Percentiles rank a stretch among this genome's conserved stretches.
Conservation (phyloP, 92 coral and sea anemone genomes). For the Phenganax subtilis region DNA sequence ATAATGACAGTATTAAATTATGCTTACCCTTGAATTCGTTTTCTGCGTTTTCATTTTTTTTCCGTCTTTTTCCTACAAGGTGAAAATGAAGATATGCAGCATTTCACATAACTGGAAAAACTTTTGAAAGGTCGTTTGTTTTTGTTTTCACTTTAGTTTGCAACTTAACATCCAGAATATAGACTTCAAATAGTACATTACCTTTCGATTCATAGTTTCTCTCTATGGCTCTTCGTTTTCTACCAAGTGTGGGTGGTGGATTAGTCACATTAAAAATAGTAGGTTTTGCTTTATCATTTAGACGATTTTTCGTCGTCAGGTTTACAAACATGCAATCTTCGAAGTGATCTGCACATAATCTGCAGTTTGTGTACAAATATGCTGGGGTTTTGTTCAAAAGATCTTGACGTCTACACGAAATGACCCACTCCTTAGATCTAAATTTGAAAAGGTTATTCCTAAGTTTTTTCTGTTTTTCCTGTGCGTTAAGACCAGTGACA, state of each 20-base stretch:
- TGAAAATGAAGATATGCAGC: neutral
- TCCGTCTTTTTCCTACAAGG: slow-evolving; percentile 4
- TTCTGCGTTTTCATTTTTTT: neutral
- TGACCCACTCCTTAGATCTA: slow-evolving; percentile 32
- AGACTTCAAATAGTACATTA: neutral
- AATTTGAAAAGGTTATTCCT: neutral
- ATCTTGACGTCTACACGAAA: slow-evolving; percentile 25
- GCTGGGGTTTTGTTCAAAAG: slow-evolving; percentile 17
- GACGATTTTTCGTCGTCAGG: neutral
- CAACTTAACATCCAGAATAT: neutral
- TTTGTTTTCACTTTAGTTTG: neutral
- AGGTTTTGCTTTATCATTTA: slow-evolving; percentile 8
- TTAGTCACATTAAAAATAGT: slow-evolving; percentile 8
- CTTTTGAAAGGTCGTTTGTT: too few species aligned
- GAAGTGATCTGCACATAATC: slow-evolving; percentile 18
- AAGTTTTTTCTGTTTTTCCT: too few species aligned
- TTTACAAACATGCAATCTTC: slow-evolving; percentile 28
- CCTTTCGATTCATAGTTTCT: neutral
- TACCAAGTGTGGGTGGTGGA: slow-evolving; percentile 27
- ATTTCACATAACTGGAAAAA: too few species aligned
- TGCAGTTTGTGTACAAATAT: slow-evolving; percentile 15
- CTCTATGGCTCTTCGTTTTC: slow-evolving; percentile 10
- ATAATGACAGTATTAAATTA: too few species aligned
- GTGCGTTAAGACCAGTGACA: too few species aligned
- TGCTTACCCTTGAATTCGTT: neutral